A percentile compares a stretch with the other conserved stretches of the same genome.
These are phyloP conservation scores for Tromatobia lineatoria DNA, from an alignment of 2,888 invertebrate species.

Conservation along the genomic window DNA sequence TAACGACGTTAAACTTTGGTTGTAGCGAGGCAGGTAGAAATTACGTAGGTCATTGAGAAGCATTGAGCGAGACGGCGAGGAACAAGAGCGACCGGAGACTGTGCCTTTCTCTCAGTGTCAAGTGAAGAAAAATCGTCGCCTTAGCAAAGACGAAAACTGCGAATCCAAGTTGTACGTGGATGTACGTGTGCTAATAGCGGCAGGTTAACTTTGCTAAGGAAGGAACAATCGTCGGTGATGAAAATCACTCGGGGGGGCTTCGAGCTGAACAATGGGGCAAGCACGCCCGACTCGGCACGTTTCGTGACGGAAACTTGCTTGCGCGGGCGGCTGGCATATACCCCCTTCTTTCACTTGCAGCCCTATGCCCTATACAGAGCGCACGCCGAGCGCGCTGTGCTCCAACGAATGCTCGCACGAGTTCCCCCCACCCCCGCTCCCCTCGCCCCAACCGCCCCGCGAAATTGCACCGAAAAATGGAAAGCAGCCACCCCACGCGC, in stretches of 20 bases:
- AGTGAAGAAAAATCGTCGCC: slow-evolving; percentile 56
- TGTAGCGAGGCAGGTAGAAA: background rate
- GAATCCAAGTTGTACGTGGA: slow-evolving; percentile 54
- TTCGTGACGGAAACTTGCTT: slow-evolving; percentile 68
- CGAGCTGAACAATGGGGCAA: slow-evolving; percentile 68
- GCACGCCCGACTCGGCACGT: slow-evolving; percentile 69
- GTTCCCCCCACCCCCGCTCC: background rate
- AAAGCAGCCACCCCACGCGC: slow-evolving; percentile 57
- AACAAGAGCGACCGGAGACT: slow-evolving; percentile 5
- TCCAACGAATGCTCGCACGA: slow-evolving; percentile 59
- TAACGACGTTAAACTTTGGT: slow-evolving; percentile 61
- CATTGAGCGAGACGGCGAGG: slow-evolving; percentile 36
- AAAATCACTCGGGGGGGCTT: slow-evolving; percentile 76
- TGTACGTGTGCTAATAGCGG: slow-evolving; percentile 67
- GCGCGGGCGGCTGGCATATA: slow-evolving; percentile 29
- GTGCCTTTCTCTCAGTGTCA: slow-evolving; percentile 35
- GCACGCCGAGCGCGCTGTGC: background rate
- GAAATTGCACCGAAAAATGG: slow-evolving; percentile 70
- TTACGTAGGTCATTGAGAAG: slow-evolving; percentile 58
- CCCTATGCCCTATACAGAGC: slow-evolving; percentile 39
- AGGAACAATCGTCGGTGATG: slow-evolving; percentile 80
- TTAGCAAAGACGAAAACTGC: slow-evolving; percentile 49
- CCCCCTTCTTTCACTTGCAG: background rate
- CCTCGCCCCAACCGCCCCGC: slow-evolving; percentile 35
- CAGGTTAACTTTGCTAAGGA: slow-evolving; percentile 68